Evolutionary conservation across 2,888 invertebrate species (phyloP).

Genomic region (Biston betularia): DNA sequence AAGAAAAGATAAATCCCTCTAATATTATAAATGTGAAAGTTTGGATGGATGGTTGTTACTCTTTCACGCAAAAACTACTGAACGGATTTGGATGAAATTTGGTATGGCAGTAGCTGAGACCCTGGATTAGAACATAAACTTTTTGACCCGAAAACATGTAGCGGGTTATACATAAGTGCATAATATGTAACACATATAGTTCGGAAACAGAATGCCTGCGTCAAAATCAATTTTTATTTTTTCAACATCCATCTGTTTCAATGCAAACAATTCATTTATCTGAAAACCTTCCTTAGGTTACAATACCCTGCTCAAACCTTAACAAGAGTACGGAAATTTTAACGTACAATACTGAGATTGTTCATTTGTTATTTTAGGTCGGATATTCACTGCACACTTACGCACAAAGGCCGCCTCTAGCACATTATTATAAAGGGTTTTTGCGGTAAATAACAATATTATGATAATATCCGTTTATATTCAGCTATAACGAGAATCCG

Average conservation of each 20-base stretch:
- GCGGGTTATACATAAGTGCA: too few relatives aligned
- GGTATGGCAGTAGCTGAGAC: too few relatives aligned
- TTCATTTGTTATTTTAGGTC: slow-evolving; percentile 34
- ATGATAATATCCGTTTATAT: slow-evolving; percentile 75
- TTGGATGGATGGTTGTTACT: too few relatives aligned
- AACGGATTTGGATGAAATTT: too few relatives aligned
- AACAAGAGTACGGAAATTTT: slow-evolving; percentile 21
- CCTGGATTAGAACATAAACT: too few relatives aligned
- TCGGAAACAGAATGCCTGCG: too few relatives aligned
- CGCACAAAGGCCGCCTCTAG: slow-evolving; percentile 36
- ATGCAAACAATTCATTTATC: neutral
- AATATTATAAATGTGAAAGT: too few relatives aligned
- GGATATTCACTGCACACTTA: slow-evolving; percentile 34
- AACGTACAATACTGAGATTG: slow-evolving; percentile 19
- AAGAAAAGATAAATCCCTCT: too few relatives aligned
- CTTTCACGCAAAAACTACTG: too few relatives aligned
- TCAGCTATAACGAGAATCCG: slow-evolving; percentile 74
- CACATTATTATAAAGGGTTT: slow-evolving; percentile 39
- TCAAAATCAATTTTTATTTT: neutral
- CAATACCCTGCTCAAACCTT: slow-evolving; percentile 1
- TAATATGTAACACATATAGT: too few relatives aligned
- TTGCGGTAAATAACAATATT: slow-evolving; percentile 76
- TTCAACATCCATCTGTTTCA: neutral
- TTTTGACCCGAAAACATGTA: too few relatives aligned
- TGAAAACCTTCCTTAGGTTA: slow-evolving; percentile 10